phyloP scores from a whole-genome alignment of 1,140 invertebrate genomes.

The Drosophila nigromelanica region DNA sequence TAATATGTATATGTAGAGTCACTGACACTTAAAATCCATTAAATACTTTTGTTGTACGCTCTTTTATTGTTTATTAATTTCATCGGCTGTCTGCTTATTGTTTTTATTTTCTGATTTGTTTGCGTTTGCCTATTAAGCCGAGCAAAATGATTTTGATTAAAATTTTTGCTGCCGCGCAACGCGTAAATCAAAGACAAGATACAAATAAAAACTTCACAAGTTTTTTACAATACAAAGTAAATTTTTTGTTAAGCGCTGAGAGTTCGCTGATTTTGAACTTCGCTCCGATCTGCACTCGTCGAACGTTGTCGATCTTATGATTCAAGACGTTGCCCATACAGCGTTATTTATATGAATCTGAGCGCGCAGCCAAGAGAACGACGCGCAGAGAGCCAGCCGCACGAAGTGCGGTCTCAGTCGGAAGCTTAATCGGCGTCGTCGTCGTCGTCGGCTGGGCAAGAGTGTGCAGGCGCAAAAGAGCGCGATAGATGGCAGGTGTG shows the following conservation, averaged over 20 bases:
- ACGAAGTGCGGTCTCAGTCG: slow-evolving; percentile 15
- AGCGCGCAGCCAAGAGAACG: slow-evolving; percentile 37
- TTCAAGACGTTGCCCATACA: slow-evolving; percentile 70
- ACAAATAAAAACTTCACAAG: slow-evolving; percentile 27
- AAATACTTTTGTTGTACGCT: slow-evolving; percentile 51
- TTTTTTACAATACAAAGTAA: slow-evolving; percentile 23
- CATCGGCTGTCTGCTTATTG: slow-evolving; percentile 45
- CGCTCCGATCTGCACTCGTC: slow-evolving; percentile 61
- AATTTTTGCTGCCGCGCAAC: slow-evolving; percentile 10
- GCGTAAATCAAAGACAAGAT: slow-evolving; percentile 25
- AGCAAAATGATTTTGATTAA: slow-evolving; percentile 24
- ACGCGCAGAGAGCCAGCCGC: not conserved
- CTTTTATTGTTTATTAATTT: slow-evolving; percentile 67
- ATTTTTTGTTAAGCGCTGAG: slow-evolving; percentile 21
- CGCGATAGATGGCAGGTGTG: slow-evolving; percentile 69
- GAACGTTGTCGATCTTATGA: slow-evolving; percentile 83
- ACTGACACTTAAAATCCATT: slow-evolving; percentile 79
- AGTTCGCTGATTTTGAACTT: slow-evolving; percentile 6
- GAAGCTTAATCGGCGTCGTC: slow-evolving; percentile 15
- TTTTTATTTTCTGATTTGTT: slow-evolving; percentile 28
- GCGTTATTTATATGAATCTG: slow-evolving; percentile 56
- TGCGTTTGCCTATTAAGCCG: slow-evolving; percentile 54
- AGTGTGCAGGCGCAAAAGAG: slow-evolving; percentile 61
- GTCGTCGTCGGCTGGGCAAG: not conserved
- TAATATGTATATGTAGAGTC: slow-evolving; percentile 50